Evolutionary conservation across 2,888 invertebrate species (phyloP).

Genomic region (Acronicta leporina): DNA sequence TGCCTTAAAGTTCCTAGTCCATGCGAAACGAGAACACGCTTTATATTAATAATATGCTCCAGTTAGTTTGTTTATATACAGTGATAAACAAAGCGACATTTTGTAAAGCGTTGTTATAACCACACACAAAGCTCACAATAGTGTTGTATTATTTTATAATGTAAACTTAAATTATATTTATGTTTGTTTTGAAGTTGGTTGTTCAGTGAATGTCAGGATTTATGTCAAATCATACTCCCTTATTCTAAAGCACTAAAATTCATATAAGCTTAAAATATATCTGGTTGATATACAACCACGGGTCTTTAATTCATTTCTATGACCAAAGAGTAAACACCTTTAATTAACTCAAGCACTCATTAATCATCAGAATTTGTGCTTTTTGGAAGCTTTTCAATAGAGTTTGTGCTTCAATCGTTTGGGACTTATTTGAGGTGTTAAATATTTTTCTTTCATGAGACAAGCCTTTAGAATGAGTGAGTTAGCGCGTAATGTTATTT

Average conservation of each 20-base stretch:
- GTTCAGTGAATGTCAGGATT: conserved; percentile 37
- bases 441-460: neutral
- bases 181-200: conserved; percentile 42
- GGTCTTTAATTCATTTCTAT: too few relatives aligned
- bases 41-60: conserved; percentile 53
- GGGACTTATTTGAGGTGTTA: neutral
- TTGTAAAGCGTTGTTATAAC: conserved; percentile 69
- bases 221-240: conserved; percentile 5
- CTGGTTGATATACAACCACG: too few relatives aligned
- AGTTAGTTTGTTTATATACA: conserved; percentile 57
- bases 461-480: neutral
- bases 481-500: conserved; percentile 16
- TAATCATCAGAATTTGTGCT: neutral
- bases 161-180: conserved; percentile 46
- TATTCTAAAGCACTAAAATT: neutral
- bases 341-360: too few relatives aligned
- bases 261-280: neutral
- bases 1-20: conserved; percentile 45
- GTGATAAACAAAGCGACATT: conserved; percentile 47
- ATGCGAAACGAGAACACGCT: conserved; percentile 49
- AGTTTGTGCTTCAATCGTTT: neutral
- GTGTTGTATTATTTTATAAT: conserved; percentile 44
- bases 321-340: too few relatives aligned
- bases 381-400: neutral
- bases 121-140: conserved; percentile 79